Evolutionary conservation across 2,888 invertebrate species (phyloP).

Genomic region (Lymantria dispar): DNA sequence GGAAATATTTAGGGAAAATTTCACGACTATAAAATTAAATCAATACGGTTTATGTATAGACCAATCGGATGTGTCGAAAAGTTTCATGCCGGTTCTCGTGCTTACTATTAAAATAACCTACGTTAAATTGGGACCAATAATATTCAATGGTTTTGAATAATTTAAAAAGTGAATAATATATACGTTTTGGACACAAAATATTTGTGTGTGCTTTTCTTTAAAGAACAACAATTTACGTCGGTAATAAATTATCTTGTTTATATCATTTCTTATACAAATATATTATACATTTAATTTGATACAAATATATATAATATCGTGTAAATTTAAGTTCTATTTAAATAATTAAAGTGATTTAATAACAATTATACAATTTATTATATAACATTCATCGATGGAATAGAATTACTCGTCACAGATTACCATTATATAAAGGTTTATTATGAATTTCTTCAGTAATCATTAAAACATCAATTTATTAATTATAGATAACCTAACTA

Average conservation of each 20-base stretch:
- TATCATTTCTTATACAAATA: neutral
- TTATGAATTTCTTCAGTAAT: too few relatives aligned
- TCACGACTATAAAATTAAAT: neutral
- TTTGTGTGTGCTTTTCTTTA: neutral
- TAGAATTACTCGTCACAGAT: too few relatives aligned
- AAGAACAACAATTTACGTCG: neutral
- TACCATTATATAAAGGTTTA: too few relatives aligned
- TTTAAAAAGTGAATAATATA: neutral
- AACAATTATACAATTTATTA: too few relatives aligned
- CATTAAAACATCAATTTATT: too few relatives aligned
- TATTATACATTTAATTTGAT: neutral
- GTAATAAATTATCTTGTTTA: neutral
- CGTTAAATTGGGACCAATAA: neutral
- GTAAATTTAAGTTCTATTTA: too few relatives aligned
- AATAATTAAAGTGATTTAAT: too few relatives aligned
- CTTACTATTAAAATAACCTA: neutral
- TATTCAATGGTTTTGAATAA: neutral
- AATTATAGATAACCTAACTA: too few relatives aligned
- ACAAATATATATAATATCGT: neutral
- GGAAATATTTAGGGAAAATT: neutral
- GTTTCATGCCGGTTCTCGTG: neutral
- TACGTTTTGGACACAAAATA: neutral
- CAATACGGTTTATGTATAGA: neutral
- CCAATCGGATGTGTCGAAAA: neutral
- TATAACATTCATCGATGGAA: too few relatives aligned